Evolutionary conservation across 2,113 vertebrate genomes (phyloP), one percentile per base, ranked within the genome.

Genomic region (Silurus glanis): DNA sequence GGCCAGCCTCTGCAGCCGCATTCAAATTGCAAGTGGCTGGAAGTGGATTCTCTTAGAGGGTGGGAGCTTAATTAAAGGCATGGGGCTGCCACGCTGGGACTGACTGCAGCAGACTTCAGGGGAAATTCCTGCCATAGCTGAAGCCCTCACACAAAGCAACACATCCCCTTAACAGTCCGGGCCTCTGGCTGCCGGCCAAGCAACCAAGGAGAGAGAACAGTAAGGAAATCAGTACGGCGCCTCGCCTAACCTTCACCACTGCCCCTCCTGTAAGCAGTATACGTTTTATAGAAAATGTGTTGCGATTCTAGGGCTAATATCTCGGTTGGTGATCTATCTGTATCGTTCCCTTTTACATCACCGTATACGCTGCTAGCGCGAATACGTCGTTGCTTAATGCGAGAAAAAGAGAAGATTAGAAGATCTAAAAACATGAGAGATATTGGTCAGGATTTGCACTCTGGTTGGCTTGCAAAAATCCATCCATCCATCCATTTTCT

Each of bases 41-140:
- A 83, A 86, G 51, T 53, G 69, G 74, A 83, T 76, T 88, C 37
- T 83, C 80, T 87, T 84, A 25, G 76, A 87, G 69, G 83, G 88
- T 62, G 69, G 69, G 89, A 88, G 88, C 79, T 84, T 88, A 89
- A 88, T 89, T 91, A 90, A 86, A 55, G 85, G 69, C 83, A 90
- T 88, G 75, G 87, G 78, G 87, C 87, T 83, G 81, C 72, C 80
- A 89, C 84, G 64, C 72, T 84, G 71, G 62, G 87, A 53, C 86
- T 84, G 82, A 88, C 88, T 85, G 86, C 79, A 47, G 79, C 79
- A 75, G 85, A 84, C 86, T 88, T 90, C 76, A 76, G 86, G 85
- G 88, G 87, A 88, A 91, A 91, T 91, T 92, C 89, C 90, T 86
- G 88, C 87, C 90, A 86, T 89, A 87, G 89, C 82, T 90, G 83